Evolutionary conservation across 2,113 vertebrate species (phyloP).

Genomic region (Probosciger aterrimus): DNA sequence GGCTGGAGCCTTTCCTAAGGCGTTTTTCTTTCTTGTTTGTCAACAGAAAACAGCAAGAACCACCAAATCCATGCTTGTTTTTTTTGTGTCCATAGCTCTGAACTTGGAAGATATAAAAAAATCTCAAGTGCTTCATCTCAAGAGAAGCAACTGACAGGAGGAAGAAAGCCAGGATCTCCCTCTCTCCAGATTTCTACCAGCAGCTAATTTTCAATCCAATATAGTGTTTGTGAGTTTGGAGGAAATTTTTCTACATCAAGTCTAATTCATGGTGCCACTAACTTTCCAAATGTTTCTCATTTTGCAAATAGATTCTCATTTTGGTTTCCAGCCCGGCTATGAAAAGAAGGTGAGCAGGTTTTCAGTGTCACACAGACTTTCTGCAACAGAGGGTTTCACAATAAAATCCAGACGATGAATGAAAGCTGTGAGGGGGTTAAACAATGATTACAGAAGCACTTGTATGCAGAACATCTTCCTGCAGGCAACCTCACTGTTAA

Average conservation of each 20-base stretch:
- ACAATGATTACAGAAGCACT: background rate
- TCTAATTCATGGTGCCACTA: background rate
- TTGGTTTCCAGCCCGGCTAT: background rate
- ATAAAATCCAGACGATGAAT: background rate
- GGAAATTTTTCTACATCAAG: conserved; percentile 6
- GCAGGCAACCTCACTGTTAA: background rate
- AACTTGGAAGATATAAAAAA: background rate
- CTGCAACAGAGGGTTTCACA: background rate
- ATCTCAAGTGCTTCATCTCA: background rate
- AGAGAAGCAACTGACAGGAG: background rate
- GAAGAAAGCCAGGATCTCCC: background rate
- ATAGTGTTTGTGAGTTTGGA: background rate
- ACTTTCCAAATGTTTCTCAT: background rate
- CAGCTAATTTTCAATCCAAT: background rate
- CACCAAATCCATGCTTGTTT: background rate
- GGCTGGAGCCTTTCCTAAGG: background rate
- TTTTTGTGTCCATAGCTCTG: background rate
- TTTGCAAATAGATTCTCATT: background rate
- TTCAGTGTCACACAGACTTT: background rate
- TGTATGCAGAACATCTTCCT: background rate
- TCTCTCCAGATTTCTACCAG: background rate
- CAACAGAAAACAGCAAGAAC: background rate
- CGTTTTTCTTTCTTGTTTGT: background rate
- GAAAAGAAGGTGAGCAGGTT: background rate
- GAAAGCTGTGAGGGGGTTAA: background rate